A percentile compares a stretch with the other conserved stretches of the same genome.
phyloP scores from a whole-genome alignment of 2,888 invertebrate species.

The Campaea margaritaria region DNA sequence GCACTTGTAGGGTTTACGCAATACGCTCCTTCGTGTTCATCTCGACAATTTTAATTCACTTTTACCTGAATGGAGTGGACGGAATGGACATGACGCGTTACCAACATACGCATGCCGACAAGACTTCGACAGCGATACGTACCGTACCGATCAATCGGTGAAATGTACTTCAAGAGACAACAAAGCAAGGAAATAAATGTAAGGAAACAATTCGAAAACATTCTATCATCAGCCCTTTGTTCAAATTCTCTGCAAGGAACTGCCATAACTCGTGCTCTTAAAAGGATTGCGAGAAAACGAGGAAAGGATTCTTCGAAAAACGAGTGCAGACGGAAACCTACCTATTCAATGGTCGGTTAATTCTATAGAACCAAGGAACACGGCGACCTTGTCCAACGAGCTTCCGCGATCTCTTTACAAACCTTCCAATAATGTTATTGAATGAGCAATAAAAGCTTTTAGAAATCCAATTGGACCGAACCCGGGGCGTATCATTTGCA shows the following conservation, averaged over 20 bases:
- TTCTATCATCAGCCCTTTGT: conserved; percentile 68
- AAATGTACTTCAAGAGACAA: conserved; percentile 37
- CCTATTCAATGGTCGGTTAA: conserved; percentile 44
- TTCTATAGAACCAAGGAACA: conserved; percentile 53
- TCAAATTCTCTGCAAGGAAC: conserved; percentile 60
- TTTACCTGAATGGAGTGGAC: conserved; percentile 28
- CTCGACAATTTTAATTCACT: conserved; percentile 31
- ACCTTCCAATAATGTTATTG: conserved; percentile 55
- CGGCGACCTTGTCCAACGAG: conserved; percentile 67
- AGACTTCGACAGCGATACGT: conserved; percentile 12
- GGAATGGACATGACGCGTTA: conserved; percentile 36
- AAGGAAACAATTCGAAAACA: conserved; percentile 65
- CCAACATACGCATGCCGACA: conserved; percentile 33
- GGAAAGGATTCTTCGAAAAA: conserved; percentile 58
- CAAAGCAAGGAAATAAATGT: conserved; percentile 34
- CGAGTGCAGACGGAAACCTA: conserved; percentile 40
- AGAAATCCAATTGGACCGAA: conserved; percentile 49
- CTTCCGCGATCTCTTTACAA: conserved; percentile 66
- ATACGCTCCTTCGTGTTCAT: conserved; percentile 33
- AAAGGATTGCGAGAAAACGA: conserved; percentile 70
- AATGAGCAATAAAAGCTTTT: conserved; percentile 67
- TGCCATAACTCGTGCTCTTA: conserved; percentile 67
- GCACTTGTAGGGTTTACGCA: conserved; percentile 70
- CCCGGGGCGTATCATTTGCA: conserved; percentile 68
- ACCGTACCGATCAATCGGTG: conserved; percentile 9